phyloP scores from a whole-genome alignment of 2,797 vertebrate species.

The Eidolon dupreanum region DNA sequence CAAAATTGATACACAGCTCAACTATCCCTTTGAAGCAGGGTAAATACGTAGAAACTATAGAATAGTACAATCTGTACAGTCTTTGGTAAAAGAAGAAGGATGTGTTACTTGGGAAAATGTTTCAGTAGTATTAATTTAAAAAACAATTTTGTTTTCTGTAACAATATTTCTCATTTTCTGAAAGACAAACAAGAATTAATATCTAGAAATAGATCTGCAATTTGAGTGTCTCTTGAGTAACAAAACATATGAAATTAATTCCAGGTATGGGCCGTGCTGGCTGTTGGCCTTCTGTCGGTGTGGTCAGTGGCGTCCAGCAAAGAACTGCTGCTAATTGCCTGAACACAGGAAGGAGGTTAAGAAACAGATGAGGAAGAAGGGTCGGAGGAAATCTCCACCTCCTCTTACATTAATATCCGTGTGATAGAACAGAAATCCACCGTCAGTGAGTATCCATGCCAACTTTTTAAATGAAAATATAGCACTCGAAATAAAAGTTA shows the following conservation, averaged over 20 bases:
- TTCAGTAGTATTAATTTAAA: not conserved
- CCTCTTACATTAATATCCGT: not conserved
- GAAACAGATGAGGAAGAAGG: conserved; percentile 49
- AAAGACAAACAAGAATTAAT: conserved; percentile 9
- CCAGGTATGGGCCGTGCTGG: not conserved
- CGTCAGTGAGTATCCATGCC: not conserved
- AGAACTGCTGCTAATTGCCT: not conserved
- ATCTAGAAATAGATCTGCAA: not conserved
- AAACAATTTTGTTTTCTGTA: not conserved
- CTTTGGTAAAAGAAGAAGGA: not conserved
- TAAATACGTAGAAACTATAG: not conserved
- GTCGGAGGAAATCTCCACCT: conserved; percentile 44
- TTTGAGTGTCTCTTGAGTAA: conserved; percentile 19
- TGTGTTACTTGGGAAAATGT: not conserved
- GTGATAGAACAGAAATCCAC: not conserved
- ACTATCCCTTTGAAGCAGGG: not conserved
- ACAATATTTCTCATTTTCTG: not conserved
- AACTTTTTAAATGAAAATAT: conserved; percentile 18
- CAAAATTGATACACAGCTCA: not conserved
- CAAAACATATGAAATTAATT: conserved; percentile 34
- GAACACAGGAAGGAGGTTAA: conserved; percentile 54
- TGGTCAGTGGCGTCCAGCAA: not conserved
- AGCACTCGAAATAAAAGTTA: not conserved
- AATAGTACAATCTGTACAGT: not conserved
- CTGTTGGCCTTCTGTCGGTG: not conserved